These are phyloP conservation scores for Poecilia picta DNA, from an alignment of 2,797 vertebrate species.

Conservation along the genomic window DNA sequence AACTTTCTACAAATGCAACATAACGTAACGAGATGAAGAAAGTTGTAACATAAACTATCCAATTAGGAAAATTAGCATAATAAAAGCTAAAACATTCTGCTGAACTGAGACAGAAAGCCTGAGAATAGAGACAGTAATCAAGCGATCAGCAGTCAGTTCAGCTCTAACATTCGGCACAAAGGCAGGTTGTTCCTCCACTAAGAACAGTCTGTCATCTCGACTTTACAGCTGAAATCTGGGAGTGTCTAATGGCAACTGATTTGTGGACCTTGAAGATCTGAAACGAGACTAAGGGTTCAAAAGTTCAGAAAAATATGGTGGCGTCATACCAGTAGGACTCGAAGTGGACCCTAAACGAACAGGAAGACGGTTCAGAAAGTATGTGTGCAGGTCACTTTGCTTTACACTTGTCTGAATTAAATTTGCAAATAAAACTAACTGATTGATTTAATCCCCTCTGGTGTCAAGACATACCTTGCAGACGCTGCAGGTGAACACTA, in stretches of 20 bases:
- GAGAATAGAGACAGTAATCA: not conserved
- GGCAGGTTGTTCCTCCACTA: not conserved
- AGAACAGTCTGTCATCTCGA: not conserved
- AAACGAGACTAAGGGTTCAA: not conserved
- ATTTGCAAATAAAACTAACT: not conserved
- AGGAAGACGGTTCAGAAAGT: not conserved
- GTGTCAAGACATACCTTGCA: slow-evolving; percentile 65
- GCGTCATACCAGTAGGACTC: not conserved
- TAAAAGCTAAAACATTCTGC: not conserved
- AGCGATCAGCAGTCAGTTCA: not conserved
- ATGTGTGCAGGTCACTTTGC: not conserved
- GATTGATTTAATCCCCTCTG: not conserved
- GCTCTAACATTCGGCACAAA: not conserved
- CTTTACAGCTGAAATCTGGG: not conserved
- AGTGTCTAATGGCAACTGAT: not conserved
- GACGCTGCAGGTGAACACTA: slow-evolving; percentile 89
- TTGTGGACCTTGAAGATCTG: not conserved
- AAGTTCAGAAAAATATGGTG: not conserved
- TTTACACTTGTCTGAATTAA: not conserved
- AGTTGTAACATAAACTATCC: not conserved
- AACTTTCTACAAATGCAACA: not conserved
- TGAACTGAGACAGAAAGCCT: not conserved
- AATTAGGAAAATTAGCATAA: not conserved
- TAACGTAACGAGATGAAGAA: not conserved
- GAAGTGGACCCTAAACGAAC: not conserved